Conservation (phyloP, 1,140 invertebrate species). For the Rhizoglyphus robini region DNA sequence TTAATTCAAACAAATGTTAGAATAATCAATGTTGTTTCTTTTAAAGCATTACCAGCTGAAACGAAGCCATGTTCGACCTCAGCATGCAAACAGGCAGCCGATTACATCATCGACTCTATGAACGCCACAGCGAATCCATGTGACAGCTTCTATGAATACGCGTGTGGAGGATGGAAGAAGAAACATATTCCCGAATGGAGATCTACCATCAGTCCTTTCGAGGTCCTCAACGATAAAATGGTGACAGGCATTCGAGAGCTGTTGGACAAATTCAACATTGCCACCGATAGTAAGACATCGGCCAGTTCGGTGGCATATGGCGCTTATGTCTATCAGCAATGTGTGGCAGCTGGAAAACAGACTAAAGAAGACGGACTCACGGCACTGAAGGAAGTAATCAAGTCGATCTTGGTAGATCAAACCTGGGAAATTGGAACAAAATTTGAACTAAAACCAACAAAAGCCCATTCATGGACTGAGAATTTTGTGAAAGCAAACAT, state of each 20-base stretch:
- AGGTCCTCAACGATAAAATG: constrained; percentile 68
- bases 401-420: neutral
- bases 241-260: neutral
- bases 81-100: constrained; percentile 37
- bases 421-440: neutral
- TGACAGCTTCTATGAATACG: constrained; percentile 52
- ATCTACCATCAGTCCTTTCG: constrained; percentile 47
- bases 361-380: neutral
- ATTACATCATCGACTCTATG: constrained; percentile 46
- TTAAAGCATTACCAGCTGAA: neutral
- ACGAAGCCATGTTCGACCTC: constrained; percentile 23
- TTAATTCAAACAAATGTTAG: no score
- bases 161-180: constrained; percentile 41
- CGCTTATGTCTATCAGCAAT: neutral
- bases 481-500: neutral
- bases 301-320: neutral
- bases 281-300: neutral
- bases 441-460: neutral
- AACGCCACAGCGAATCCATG: constrained; percentile 39
- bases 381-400: neutral
- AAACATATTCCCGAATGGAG: constrained; percentile 18
- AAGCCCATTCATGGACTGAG: neutral
- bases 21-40: no score
- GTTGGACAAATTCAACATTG: neutral
- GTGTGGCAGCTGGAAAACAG: neutral